phyloP scores from a whole-genome alignment of 2,113 vertebrate genomes.

The Sisor rabdophorus region DNA sequence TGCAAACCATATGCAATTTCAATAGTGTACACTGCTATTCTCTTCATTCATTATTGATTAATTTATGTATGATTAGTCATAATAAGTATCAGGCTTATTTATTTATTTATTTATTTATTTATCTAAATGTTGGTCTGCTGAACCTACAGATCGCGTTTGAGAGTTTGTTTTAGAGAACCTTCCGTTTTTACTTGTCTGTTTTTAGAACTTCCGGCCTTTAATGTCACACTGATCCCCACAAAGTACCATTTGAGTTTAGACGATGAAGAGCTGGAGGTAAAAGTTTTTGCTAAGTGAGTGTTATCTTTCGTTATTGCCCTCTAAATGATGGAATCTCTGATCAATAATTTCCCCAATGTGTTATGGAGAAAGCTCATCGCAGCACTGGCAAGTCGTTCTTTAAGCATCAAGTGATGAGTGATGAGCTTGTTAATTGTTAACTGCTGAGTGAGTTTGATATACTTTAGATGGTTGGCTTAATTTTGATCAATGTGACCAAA shows the following conservation, averaged over 20 bases:
- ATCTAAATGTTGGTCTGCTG: background rate
- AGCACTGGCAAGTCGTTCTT: too few relatives aligned
- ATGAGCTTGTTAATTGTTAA: too few relatives aligned
- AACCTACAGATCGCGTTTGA: background rate
- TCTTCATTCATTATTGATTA: background rate
- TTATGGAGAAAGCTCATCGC: too few relatives aligned
- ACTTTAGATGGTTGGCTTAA: too few relatives aligned
- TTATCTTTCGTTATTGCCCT: background rate
- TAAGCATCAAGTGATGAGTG: too few relatives aligned
- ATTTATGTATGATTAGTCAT: background rate
- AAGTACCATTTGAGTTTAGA: slow-evolving; percentile 61
- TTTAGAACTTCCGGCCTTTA: slow-evolving; percentile 72
- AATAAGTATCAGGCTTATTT: background rate
- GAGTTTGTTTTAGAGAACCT: background rate
- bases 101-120: too few relatives aligned
- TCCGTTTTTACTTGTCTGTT: background rate
- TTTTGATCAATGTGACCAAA: too few relatives aligned
- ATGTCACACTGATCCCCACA: slow-evolving; percentile 66
- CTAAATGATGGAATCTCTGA: too few relatives aligned
- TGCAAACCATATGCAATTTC: too few relatives aligned
- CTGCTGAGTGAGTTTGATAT: too few relatives aligned
- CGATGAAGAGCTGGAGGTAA: slow-evolving; percentile 57
- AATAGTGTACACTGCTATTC: too few relatives aligned
- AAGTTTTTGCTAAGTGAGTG: slow-evolving; percentile 63
- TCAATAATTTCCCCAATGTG: too few relatives aligned